Conservation (phyloP, 2,888 invertebrate species). For the Eupithecia tripunctaria region DNA sequence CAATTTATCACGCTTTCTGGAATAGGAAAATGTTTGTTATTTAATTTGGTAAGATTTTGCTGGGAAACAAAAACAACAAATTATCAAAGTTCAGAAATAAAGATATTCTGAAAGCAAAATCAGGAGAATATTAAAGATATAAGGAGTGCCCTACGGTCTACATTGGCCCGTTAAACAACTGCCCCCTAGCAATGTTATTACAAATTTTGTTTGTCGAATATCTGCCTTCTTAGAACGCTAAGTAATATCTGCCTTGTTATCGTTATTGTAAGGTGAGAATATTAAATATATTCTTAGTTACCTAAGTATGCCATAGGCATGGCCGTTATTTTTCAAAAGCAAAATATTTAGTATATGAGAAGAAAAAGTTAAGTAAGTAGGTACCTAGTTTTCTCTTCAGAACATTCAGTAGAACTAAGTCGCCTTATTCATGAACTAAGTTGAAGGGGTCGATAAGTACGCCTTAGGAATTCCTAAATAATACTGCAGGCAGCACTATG, state of each 20-base stretch:
- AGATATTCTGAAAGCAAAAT: not conserved
- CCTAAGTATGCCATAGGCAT: not conserved
- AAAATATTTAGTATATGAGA: not conserved
- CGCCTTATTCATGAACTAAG: not conserved
- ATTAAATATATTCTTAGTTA: not conserved
- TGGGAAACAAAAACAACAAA: not conserved
- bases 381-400: not conserved
- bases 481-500: not conserved
- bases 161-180: not conserved
- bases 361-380: not conserved
- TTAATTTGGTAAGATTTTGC: not conserved
- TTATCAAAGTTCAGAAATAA: not conserved
- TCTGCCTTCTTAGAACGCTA: not conserved
- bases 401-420: not conserved
- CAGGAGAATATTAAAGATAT: not conserved
- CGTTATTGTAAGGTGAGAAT: not conserved
- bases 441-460: too few relatives aligned
- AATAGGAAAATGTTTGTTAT: not conserved
- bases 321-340: not conserved
- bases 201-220: not conserved
- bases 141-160: not conserved
- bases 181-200: constrained; percentile 1
- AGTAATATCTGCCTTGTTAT: not conserved
- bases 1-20: not conserved
- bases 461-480: not conserved